Base-by-base conservation (phyloP, 1,140 invertebrate genomes). In the Epicauta chinensis region DNA sequence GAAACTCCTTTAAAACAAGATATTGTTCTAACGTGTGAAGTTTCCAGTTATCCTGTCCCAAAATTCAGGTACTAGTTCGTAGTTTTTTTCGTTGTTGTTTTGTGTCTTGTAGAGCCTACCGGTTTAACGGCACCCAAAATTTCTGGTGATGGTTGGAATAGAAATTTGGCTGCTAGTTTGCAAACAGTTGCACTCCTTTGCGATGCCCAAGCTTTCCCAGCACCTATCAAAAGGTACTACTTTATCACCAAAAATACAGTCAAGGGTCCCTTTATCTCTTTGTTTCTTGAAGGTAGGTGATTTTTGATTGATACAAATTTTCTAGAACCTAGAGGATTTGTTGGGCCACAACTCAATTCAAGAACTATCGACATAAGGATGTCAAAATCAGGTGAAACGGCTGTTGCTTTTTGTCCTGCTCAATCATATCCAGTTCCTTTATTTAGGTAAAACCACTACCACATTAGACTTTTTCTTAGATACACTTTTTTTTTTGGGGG, bases 361-460 rank as follows among this genome's bases (percentile, higher is more conserved):
- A 71, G 68, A 58, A 72, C 60, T n/a, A 73, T 75, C 40, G 72
- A 77, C 59, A 65, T 75, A 38, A 69, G 65, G 55, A 59, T 63
- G 49, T 60, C 66, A 31, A 55, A 52, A 37, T 50, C 55, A 41
- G 67, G 67, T 40, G 57, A 59, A 56, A 60, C 62, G 16, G 62
- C 72, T 49, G 72, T 74, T n/a, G 69, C 59, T 16, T 55, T 70
- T 37, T 85, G 82, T 70, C 77, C 80, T 39, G 83, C 82, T 31
- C 82, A 84, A 70, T 81, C 78, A 23, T 83, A 76, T 67, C 82
- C 82, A 38, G 75, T 78, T 31, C 78, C 79, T 43, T 61, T 69
- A 49, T 76, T 74, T 69, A 80, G 78, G 78, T 80, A 72, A 47
- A 47, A 37, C 16, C 41, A 12, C 31, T 16, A 43, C 16, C 23